Evolutionary conservation across 1,140 invertebrate species (phyloP), one percentile per base, ranked within the genome.

Genomic region (Drosophila persimilis): DNA sequence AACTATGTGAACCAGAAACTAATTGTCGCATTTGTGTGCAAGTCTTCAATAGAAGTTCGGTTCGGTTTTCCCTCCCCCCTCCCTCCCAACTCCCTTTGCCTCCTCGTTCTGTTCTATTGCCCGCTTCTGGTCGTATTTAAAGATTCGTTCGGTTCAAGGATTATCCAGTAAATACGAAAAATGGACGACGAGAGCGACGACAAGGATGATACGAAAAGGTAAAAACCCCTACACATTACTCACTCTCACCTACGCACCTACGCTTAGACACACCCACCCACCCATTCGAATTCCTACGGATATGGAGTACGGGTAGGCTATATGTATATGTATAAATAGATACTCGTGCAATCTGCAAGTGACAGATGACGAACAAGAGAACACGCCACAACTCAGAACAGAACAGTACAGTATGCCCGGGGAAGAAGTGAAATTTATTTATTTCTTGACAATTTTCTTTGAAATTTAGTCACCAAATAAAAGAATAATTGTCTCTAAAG

Each of bases 161-260:
- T 79, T 90, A 81, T 45, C 65, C 70, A 57, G 70, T 55, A 76
- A 55, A 78, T 47, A 52, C 73, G 20, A 13, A 90, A 88, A 47
- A 94, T 95, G 93, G 94, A 95, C 71, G 94, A 95, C 85, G 94
- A 95, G 64, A 93, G 92, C 64, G 94, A 95, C 79, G 94, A 95
- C 73, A 95, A 94, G 83, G 94, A 94, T 90, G 93, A 95, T 80
- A 93, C 93, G 45, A 95, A 95, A 93, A 92, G 94, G 94, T 95
- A 92, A 92, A 78, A 39, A 35, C 56, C 22, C 55, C 64, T 17
- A 41, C 39, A 61, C 47, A 52, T 9, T 20, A 35, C 48, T 53
- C 29, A 35, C 31, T 45, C 20, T 29, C 41, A 60, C 26, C 35
- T 39, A 47, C 20, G 35, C 41, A 60, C 26, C 35, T 39, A 39